Evolutionary conservation across 1,140 invertebrate genomes (phyloP).

Genomic region (Zaprionus inermis): DNA sequence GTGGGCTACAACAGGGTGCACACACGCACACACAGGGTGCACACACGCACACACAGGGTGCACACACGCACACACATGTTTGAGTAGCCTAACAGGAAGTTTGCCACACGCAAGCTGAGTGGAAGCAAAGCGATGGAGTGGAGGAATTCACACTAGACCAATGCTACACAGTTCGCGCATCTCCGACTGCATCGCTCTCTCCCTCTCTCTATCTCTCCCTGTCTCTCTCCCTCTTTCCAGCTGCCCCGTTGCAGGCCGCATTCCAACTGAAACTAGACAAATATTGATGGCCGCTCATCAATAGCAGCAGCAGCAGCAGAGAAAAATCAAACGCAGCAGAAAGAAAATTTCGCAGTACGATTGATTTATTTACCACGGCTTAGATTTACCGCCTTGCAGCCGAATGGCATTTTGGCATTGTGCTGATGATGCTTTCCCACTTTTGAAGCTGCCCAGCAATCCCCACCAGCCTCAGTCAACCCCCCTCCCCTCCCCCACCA

Average conservation of each 20-base stretch:
- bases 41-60: not conserved
- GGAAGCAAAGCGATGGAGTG: slow-evolving; percentile 32
- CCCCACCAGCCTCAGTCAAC: not conserved
- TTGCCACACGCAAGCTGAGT: slow-evolving; percentile 75
- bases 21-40: not conserved
- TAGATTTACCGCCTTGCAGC: slow-evolving; percentile 77
- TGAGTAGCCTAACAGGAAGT: slow-evolving; percentile 66
- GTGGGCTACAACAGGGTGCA: slow-evolving; percentile 36
- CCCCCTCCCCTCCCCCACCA: slow-evolving; percentile 13
- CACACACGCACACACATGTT: not conserved
- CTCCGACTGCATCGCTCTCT: too few relatives aligned
- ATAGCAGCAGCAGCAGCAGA: slow-evolving; percentile 59
- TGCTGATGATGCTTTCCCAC: slow-evolving; percentile 69
- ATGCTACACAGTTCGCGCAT: slow-evolving; percentile 41
- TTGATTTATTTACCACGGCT: slow-evolving; percentile 82
- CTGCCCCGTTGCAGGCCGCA: slow-evolving; percentile 59
- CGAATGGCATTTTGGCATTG: slow-evolving; percentile 80
- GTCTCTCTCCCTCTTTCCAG: slow-evolving; percentile 14
- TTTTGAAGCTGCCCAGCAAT: slow-evolving; percentile 28
- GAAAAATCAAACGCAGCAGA: slow-evolving; percentile 70
- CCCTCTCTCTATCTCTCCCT: slow-evolving; percentile 7
- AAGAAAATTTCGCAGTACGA: slow-evolving; percentile 69
- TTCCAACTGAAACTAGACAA: slow-evolving; percentile 80
- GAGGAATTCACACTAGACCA: slow-evolving; percentile 51
- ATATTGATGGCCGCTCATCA: slow-evolving; percentile 82